phyloP scores from a whole-genome alignment of 2,888 invertebrate species.

The Drosophila ustulata region DNA sequence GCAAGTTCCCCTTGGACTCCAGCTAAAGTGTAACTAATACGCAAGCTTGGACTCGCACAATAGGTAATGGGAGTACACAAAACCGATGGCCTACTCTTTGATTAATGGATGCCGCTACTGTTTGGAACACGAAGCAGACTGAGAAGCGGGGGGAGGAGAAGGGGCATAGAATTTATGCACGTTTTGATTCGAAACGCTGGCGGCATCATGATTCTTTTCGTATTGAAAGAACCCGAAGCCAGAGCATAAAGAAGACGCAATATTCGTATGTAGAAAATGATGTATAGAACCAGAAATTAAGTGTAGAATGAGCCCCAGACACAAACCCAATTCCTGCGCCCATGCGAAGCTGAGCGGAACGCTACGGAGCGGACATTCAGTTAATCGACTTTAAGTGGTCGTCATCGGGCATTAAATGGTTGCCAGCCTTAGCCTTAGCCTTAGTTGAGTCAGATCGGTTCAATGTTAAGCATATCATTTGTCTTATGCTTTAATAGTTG shows the following conservation, averaged over 20 bases:
- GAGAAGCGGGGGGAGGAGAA: neutral
- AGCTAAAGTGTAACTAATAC: conserved; percentile 70
- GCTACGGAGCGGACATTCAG: conserved; percentile 30
- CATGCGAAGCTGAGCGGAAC: conserved; percentile 4
- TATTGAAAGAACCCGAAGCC: conserved; percentile 9
- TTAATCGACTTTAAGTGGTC: conserved; percentile 68
- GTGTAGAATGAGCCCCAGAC: conserved; percentile 16
- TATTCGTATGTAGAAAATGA: conserved; percentile 22
- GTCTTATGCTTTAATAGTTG: conserved; percentile 50
- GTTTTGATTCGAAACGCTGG: conserved; percentile 66
- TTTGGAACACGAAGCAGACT: conserved; percentile 48
- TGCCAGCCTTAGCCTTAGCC: conserved; percentile 3
- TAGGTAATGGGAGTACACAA: conserved; percentile 45
- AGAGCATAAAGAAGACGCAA: conserved; percentile 24
- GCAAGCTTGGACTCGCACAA: conserved; percentile 39
- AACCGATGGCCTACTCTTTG: conserved; percentile 61
- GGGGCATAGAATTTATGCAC: conserved; percentile 62
- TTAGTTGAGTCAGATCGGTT: conserved; percentile 35
- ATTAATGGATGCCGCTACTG: conserved; percentile 76
- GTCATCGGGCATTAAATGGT: conserved; percentile 51
- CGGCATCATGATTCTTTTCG: conserved; percentile 42
- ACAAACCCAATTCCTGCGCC: conserved; percentile 9
- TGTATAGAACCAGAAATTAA: conserved; percentile 49
- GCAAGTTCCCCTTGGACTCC: conserved; percentile 1
- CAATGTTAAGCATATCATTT: conserved; percentile 69